Conservation (phyloP, 2,888 invertebrate genomes). For the Erynnis tages region DNA sequence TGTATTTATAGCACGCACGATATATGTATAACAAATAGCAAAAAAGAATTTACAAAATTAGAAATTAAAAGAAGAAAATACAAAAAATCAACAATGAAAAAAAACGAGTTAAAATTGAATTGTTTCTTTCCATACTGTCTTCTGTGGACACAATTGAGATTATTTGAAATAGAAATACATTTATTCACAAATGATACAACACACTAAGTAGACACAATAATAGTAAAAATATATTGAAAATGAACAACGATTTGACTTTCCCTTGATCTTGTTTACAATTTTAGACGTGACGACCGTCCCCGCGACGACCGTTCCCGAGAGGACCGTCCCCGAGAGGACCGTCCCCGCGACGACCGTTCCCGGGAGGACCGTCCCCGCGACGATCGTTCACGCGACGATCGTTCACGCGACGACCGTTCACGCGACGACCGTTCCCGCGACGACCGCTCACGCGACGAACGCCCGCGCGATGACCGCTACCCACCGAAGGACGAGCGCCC, state of each 20-base stretch:
- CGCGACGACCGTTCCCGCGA: slow-evolving; percentile 43
- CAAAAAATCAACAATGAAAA: no score
- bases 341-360: slow-evolving; percentile 38
- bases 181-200: no score
- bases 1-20: no score
- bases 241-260: neutral
- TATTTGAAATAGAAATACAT: no score
- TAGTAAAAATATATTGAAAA: no score
- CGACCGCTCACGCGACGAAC: slow-evolving; percentile 33
- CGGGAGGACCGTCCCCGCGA: slow-evolving; percentile 40
- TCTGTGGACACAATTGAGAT: no score
- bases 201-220: no score
- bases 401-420: slow-evolving; percentile 41
- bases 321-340: slow-evolving; percentile 33
- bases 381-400: slow-evolving; percentile 39
- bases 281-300: slow-evolving; percentile 33
- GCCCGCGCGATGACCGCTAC: slow-evolving; percentile 31
- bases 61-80: no score
- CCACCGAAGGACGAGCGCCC: slow-evolving; percentile 36
- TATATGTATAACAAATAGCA: no score
- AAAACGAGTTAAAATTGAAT: no score
- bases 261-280: neutral
- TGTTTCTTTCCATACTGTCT: no score
- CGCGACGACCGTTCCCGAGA: slow-evolving; percentile 32
- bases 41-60: no score